Conservation (phyloP, 2,888 invertebrate genomes). For the Campoplex capitator region DNA sequence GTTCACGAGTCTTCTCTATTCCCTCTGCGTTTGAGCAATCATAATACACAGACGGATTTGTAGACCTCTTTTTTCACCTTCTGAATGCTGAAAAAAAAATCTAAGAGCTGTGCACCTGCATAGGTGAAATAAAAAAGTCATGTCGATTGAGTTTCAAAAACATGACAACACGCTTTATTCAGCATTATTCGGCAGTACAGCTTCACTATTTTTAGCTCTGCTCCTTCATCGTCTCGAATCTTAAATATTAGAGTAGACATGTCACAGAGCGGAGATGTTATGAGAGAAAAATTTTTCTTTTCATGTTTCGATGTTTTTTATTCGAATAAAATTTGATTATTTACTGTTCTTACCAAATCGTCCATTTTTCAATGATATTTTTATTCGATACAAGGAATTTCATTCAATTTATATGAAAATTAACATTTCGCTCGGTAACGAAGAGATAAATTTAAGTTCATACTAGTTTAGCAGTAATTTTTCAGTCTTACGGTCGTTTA, state of each 20-base stretch:
- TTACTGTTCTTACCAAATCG: no score
- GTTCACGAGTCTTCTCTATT: constrained; percentile 8
- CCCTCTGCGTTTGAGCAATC: constrained; percentile 5
- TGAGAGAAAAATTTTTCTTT: no score
- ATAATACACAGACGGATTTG: constrained; percentile 4
- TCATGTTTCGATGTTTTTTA: no score
- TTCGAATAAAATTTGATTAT: no score
- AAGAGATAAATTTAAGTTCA: no score
- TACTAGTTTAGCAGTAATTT: no score
- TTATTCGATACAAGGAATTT: no score
- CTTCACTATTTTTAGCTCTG: neutral
- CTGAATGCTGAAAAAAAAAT: neutral
- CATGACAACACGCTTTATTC: neutral
- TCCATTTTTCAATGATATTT: no score
- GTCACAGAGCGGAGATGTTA: no score
- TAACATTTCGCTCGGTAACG: no score
- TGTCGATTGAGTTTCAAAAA: constrained; percentile 24
- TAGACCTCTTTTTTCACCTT: neutral
- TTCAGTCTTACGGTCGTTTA: no score
- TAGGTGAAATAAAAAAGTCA: neutral
- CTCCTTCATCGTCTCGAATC: neutral
- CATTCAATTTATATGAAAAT: no score
- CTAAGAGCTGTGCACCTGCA: neutral
- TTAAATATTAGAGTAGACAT: neutral
- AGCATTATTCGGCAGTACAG: neutral